phyloP scores from a whole-genome alignment of 2,797 vertebrate genomes.

The Cuniculus paca region DNA sequence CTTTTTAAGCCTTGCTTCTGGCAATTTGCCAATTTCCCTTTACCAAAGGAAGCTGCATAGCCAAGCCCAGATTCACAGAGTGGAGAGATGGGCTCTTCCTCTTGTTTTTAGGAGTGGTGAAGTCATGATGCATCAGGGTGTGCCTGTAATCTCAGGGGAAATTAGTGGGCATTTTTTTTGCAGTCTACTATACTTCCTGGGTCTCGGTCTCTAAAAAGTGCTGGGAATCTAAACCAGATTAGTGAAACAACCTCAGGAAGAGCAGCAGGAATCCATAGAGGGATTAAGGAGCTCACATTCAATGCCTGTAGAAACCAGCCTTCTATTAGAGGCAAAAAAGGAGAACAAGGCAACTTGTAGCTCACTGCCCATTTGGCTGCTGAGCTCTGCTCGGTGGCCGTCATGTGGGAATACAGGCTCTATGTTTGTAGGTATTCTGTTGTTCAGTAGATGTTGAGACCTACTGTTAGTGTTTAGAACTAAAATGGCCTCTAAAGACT shows the following conservation, averaged over 20 bases:
- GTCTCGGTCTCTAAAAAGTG: neutral
- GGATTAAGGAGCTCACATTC: neutral
- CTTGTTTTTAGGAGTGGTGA: neutral
- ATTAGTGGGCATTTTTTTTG: neutral
- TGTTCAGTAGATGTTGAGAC: neutral
- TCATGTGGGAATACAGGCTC: accelerated
- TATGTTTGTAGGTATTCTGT: neutral
- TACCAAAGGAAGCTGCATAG: neutral
- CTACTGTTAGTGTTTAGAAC: neutral
- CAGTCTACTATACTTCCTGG: neutral
- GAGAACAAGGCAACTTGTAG: accelerated
- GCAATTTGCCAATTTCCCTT: neutral
- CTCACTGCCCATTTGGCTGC: neutral
- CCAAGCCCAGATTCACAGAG: neutral
- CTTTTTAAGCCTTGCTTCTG: neutral
- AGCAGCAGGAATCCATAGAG: accelerated
- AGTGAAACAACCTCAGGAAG: neutral
- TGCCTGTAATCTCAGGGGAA: accelerated
- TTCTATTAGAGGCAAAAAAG: neutral
- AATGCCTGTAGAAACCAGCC: neutral
- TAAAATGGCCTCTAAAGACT: neutral
- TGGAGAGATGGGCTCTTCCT: neutral
- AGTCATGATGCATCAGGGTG: neutral
- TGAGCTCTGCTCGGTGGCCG: neutral
- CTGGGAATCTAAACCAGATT: neutral